Conservation (phyloP, 2,797 vertebrate genomes). For the Setipinna tenuifilis region DNA sequence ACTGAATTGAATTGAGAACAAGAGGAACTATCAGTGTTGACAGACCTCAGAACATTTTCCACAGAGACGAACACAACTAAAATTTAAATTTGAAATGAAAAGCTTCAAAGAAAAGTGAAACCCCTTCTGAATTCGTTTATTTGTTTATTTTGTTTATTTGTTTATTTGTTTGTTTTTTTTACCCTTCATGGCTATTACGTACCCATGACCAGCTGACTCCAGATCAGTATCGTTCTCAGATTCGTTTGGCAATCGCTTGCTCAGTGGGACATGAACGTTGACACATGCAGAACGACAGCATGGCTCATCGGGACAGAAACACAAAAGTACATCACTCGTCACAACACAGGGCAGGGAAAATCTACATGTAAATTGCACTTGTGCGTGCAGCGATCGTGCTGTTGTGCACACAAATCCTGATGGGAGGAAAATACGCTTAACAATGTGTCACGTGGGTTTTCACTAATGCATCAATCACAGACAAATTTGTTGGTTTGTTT, state of each 20-base stretch:
- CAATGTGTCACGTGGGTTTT: slow-evolving; percentile 48
- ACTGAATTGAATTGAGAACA: not conserved
- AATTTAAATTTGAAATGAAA: not conserved
- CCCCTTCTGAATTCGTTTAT: not conserved
- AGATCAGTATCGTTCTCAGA: not conserved
- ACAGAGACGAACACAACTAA: not conserved
- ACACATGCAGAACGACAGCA: slow-evolving; percentile 51
- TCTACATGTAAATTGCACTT: slow-evolving; percentile 41
- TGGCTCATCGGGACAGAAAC: slow-evolving; percentile 48
- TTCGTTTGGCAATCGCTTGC: not conserved
- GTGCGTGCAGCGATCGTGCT: slow-evolving; percentile 37
- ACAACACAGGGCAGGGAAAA: slow-evolving; percentile 30
- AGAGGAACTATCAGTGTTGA: slow-evolving; percentile 3
- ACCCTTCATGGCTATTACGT: not conserved
- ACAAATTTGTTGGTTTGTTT: slow-evolving; percentile 41
- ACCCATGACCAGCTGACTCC: not conserved
- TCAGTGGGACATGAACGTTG: slow-evolving; percentile 32
- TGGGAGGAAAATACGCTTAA: slow-evolving; percentile 26
- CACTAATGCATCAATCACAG: slow-evolving; percentile 60
- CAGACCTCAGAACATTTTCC: not conserved
- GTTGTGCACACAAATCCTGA: slow-evolving; percentile 27
- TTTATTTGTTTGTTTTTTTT: not conserved
- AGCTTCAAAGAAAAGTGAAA: not conserved
- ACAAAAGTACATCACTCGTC: slow-evolving; percentile 47
- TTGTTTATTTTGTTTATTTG: not conserved